Conservation (phyloP, 2,888 invertebrate species). For the Clivina fossor region DNA sequence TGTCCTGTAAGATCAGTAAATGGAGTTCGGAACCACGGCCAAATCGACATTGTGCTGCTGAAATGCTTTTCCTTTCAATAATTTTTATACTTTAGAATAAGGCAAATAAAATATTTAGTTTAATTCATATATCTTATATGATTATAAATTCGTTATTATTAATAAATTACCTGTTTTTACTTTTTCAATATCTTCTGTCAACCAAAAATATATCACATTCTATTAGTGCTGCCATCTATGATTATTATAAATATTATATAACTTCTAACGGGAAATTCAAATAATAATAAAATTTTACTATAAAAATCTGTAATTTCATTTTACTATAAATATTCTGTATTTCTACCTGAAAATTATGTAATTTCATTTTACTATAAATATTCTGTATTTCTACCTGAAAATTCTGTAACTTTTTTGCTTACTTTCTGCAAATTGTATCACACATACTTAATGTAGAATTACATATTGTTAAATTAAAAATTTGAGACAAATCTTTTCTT, state of each 20-base stretch:
- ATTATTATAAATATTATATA: slow-evolving; percentile 4
- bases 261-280: slow-evolving; percentile 5
- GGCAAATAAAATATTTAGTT: background rate
- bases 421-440: too few relatives aligned
- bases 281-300: too few relatives aligned
- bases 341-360: too few relatives aligned
- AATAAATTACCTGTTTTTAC: slow-evolving; percentile 15
- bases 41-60: slow-evolving; percentile 57
- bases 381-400: too few relatives aligned
- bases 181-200: slow-evolving; percentile 29
- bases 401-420: too few relatives aligned
- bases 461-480: too few relatives aligned
- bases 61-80: background rate
- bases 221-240: slow-evolving; percentile 13
- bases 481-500: too few relatives aligned
- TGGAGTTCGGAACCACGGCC: slow-evolving; percentile 69
- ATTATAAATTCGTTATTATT: too few relatives aligned
- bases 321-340: too few relatives aligned
- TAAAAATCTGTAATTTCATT: too few relatives aligned
- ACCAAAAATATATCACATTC: slow-evolving; percentile 12
- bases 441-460: too few relatives aligned
- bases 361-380: too few relatives aligned
- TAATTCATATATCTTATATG: slow-evolving; percentile 4
- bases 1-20: slow-evolving; percentile 71
- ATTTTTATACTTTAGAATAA: background rate